A percentile compares a stretch with the other conserved stretches of the same genome.
These are phyloP conservation scores for Eupithecia inturbata DNA, from an alignment of 2,888 invertebrate species.

Conservation along the genomic window DNA sequence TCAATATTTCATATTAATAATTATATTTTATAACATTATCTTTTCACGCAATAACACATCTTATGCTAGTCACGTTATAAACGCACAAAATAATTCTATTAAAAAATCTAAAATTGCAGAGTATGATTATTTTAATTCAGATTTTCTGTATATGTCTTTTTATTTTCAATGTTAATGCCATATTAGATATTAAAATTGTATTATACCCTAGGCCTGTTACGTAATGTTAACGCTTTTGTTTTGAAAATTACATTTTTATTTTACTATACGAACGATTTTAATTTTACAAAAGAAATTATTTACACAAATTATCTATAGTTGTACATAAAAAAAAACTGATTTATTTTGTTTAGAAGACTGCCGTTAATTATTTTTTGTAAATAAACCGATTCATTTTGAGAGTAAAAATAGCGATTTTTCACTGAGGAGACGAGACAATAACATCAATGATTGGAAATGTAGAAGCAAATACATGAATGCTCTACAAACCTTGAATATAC, in stretches of 20 bases:
- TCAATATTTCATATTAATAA: constrained; percentile 28
- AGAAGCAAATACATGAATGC: constrained; percentile 48
- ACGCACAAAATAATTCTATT: constrained; percentile 77
- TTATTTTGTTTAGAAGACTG: constrained; percentile 80
- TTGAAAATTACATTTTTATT: constrained; percentile 73
- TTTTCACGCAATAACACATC: constrained; percentile 82
- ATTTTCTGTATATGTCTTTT: constrained; percentile 46
- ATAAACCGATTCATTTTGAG: constrained; percentile 52
- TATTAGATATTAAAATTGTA: constrained; percentile 80
- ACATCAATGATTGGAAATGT: constrained; percentile 53
- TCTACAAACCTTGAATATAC: constrained; percentile 63
- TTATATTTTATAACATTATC: constrained; percentile 54
- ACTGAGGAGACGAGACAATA: constrained; percentile 62
- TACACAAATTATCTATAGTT: constrained; percentile 64
- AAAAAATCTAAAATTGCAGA: constrained; percentile 55
- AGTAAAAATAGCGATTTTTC: constrained; percentile 80
- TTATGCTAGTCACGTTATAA: constrained; percentile 82
- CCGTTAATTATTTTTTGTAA: constrained; percentile 72
- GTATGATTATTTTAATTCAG: constrained; percentile 52
- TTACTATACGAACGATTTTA: constrained; percentile 45
- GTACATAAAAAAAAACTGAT: constrained; percentile 68
- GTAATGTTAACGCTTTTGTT: constrained; percentile 73
- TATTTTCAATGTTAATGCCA: constrained; percentile 76
- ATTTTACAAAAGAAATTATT: constrained; percentile 49
- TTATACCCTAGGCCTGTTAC: constrained; percentile 70